Percentiles rank a stretch among this genome's conserved stretches.
phyloP scores from a whole-genome alignment of 2,888 invertebrate species.

The Nycteola revayana region DNA sequence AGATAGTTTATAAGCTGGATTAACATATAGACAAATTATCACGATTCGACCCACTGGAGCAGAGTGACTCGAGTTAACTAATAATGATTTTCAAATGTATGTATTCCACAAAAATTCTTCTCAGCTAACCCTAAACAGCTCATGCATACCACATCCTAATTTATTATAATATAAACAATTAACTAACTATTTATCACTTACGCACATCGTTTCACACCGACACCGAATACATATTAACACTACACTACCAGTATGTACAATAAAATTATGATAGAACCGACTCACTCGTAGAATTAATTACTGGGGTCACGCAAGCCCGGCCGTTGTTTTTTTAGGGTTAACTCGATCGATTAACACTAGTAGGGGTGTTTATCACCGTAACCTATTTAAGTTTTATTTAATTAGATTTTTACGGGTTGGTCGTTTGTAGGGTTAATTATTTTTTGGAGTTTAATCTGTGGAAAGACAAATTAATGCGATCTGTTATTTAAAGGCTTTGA shows the following conservation, averaged over 20 bases:
- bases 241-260: slow-evolving; percentile 32
- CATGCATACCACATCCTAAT: slow-evolving; percentile 20
- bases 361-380: slow-evolving; percentile 25
- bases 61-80: too few species aligned
- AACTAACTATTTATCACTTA: slow-evolving; percentile 42
- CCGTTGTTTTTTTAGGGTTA: slow-evolving; percentile 38
- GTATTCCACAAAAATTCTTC: too few species aligned
- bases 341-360: slow-evolving; percentile 32
- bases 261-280: slow-evolving; percentile 36
- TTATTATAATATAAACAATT: slow-evolving; percentile 39
- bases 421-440: slow-evolving; percentile 26
- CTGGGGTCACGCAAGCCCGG: slow-evolving; percentile 53
- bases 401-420: slow-evolving; percentile 25
- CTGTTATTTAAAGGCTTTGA: too few species aligned
- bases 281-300: slow-evolving; percentile 52
- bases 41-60: too few species aligned
- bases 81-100: too few species aligned
- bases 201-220: slow-evolving; percentile 47
- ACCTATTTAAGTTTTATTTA: slow-evolving; percentile 33
- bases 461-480: too few species aligned
- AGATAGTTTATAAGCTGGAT: too few species aligned
- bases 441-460: slow-evolving; percentile 6
- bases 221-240: slow-evolving; percentile 44
- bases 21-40: too few species aligned
- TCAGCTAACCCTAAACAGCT: slow-evolving; percentile 13